Evolutionary conservation across 2,888 invertebrate species (phyloP).

Genomic region (Osmoderma eremita): DNA sequence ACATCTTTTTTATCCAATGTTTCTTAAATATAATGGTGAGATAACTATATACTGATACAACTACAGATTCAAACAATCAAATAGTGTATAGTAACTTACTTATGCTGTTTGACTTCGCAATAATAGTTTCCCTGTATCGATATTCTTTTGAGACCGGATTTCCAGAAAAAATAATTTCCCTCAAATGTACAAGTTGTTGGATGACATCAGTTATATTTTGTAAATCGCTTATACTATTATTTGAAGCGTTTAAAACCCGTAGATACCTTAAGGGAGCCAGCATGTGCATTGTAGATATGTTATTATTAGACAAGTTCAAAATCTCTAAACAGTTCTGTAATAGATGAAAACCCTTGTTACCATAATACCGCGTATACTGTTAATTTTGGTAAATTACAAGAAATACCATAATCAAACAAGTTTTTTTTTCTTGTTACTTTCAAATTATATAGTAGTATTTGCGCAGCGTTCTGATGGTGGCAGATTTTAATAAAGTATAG

Average conservation of each 20-base stretch:
- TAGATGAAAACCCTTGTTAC: background rate
- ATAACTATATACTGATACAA: background rate
- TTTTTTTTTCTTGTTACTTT: too few relatives aligned
- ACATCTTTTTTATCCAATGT: constrained; percentile 71
- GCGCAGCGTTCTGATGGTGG: too few relatives aligned
- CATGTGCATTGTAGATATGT: constrained; percentile 62
- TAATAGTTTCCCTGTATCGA: constrained; percentile 75
- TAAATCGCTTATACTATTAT: constrained; percentile 69
- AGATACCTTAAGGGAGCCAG: constrained; percentile 67
- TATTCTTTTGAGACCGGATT: constrained; percentile 73
- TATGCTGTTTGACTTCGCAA: constrained; percentile 70
- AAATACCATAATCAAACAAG: too few relatives aligned
- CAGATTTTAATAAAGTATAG: too few relatives aligned
- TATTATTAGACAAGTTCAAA: constrained; percentile 47
- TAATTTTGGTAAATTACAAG: too few relatives aligned
- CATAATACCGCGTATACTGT: too few relatives aligned
- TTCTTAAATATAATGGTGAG: constrained; percentile 61
- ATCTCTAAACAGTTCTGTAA: constrained; percentile 3
- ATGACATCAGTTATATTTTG: constrained; percentile 68
- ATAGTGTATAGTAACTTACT: constrained; percentile 64
- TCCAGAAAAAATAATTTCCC: constrained; percentile 68
- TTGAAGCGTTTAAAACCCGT: constrained; percentile 68
- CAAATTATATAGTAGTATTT: too few relatives aligned
- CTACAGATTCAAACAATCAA: too few relatives aligned
- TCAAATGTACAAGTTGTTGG: constrained; percentile 67